Conservation (phyloP, 2,113 vertebrate species). For the Brachyhypopomus gauderio region DNA sequence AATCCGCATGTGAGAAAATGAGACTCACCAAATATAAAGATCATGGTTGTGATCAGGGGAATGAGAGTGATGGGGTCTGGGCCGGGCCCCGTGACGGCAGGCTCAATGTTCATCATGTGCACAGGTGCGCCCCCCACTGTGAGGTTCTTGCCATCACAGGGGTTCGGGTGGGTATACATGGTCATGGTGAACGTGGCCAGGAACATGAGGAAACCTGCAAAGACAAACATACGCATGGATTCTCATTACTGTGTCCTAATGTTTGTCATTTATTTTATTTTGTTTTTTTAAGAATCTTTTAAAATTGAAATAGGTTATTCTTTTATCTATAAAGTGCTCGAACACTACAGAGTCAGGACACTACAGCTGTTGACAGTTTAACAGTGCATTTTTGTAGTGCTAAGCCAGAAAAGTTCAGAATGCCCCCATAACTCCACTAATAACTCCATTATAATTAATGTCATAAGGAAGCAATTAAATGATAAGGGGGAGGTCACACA, state of each 20-base stretch:
- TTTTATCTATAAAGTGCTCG: too few relatives aligned
- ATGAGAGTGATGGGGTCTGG: conserved; percentile 70
- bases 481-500: background rate
- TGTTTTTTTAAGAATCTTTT: background rate
- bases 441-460: background rate
- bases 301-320: too few relatives aligned
- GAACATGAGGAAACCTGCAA: conserved; percentile 82
- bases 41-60: conserved; percentile 85
- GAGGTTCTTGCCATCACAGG: conserved; percentile 53
- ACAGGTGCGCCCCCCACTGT: conserved; percentile 39
- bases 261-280: background rate
- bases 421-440: background rate
- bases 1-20: background rate
- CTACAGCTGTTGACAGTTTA: background rate
- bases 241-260: background rate
- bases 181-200: conserved; percentile 81
- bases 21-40: conserved; percentile 87
- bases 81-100: conserved; percentile 2
- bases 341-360: background rate
- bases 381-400: too few relatives aligned
- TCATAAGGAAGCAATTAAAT: background rate
- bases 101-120: conserved; percentile 44
- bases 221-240: background rate
- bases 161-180: conserved; percentile 69
- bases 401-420: background rate